Conservation (phyloP, 1,140 invertebrate species). For the Kradibia gibbosae region DNA sequence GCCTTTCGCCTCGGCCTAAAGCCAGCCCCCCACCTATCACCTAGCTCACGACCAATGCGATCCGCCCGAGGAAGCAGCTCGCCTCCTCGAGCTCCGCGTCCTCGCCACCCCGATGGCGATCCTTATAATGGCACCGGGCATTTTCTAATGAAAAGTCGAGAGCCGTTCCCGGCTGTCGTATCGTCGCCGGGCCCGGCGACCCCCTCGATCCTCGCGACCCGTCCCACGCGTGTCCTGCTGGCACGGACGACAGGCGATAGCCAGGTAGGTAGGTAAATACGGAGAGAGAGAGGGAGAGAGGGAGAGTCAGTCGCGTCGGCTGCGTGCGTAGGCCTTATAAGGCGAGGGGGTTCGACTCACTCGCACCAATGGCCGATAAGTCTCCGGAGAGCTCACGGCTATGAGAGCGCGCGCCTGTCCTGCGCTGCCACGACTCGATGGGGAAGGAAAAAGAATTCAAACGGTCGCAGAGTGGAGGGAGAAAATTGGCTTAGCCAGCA, state of each 20-base stretch:
- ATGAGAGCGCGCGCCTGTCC: background rate
- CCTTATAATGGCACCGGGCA: too few species aligned
- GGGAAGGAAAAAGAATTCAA: background rate
- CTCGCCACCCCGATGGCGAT: too few species aligned
- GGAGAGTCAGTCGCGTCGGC: conserved; percentile 1
- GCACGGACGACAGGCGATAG: background rate
- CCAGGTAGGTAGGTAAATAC: too few species aligned
- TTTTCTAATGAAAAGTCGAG: too few species aligned
- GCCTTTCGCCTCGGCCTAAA: too few species aligned
- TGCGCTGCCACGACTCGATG: background rate
- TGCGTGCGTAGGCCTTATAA: conserved; percentile 36
- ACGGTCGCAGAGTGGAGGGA: background rate
- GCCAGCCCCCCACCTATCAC: too few species aligned
- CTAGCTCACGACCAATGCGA: too few species aligned
- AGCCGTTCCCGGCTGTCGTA: too few species aligned
- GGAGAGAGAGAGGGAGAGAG: background rate
- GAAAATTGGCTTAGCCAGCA: background rate
- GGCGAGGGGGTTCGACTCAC: conserved; percentile 17
- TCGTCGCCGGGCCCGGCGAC: too few species aligned
- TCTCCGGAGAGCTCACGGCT: background rate
- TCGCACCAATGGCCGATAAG: background rate
- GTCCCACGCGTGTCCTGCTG: background rate
- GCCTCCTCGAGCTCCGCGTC: too few species aligned
- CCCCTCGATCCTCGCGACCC: background rate
- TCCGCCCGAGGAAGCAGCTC: too few species aligned